Base-by-base conservation (phyloP, 2,797 vertebrate species). In the Tenualosa thibaudeaui region DNA sequence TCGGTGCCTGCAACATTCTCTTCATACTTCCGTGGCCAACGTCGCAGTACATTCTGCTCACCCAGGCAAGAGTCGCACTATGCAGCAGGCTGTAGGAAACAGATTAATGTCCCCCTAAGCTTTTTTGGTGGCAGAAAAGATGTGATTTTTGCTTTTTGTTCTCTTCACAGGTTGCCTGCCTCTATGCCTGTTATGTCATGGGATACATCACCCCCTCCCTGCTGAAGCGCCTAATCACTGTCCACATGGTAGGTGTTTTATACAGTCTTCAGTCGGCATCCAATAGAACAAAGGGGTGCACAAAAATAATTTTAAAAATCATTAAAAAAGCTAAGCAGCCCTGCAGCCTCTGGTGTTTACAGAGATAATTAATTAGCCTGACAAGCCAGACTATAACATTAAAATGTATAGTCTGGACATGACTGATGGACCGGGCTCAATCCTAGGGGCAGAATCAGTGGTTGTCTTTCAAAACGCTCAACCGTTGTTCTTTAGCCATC, bases 101-200 rank as follows among this genome's bases (percentile, higher is more conserved):
- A 19, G 17, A 3, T 22, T 62, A 2, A 60, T 60, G 31, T 31
- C 31, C 31, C 31, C 31, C 31, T 62, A 62, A n/a, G 19, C 3
- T 2, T 22, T 58, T 13, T 54, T 17, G 53, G 15, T 15, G 53
- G 53, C 53, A 4, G 15, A 54, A 12, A 50, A 9, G 49, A 9
- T 31, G 4, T 49, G 7, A 49, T 54, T 54, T 53, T 53, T 53
- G 9, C 15, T 54, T 54, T 17, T 3, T 17, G 31, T 17, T 81
- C 92, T 4, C 93, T 90, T 90, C 75, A 90, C 93, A 97, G 96
- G 95, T 96, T 90, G 94, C 95, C 26, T 96, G 95, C 2, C 90
- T 97, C 85, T 97, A 96, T 93, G 95, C 93, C 13, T 92, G 96
- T 46, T 95, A 93, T 89, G 91, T 97, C 86, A 91, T 95, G 91